These are phyloP conservation scores for Emydocephalus ijimae DNA, from an alignment of 2,113 vertebrate genomes.

Conservation along the genomic window DNA sequence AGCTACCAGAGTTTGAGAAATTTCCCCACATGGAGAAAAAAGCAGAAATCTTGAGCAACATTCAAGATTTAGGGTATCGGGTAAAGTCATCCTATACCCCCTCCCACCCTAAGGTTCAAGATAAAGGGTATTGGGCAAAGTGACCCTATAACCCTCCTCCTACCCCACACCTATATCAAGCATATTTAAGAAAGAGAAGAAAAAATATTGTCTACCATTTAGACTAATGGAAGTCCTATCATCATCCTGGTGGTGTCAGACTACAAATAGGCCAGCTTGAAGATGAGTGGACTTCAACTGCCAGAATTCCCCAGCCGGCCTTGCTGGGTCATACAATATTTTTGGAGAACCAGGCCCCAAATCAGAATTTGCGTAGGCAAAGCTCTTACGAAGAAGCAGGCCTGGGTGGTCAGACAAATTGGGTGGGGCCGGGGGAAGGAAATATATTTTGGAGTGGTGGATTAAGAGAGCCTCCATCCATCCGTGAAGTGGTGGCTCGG, in stretches of 20 bases:
- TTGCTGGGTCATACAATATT: neutral
- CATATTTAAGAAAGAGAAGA: too few species aligned
- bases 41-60: neutral
- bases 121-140: neutral
- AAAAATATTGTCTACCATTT: too few species aligned
- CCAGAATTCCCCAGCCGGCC: neutral
- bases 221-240: neutral
- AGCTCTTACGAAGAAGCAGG: neutral
- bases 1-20: neutral
- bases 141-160: neutral
- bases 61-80: neutral
- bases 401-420: neutral
- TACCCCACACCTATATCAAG: too few species aligned
- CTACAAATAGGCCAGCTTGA: neutral
- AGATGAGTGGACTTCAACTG: neutral
- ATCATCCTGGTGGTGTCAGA: neutral
- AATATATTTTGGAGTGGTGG: neutral
- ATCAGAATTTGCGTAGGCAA: neutral
- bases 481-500: neutral
- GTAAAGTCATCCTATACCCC: neutral
- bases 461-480: neutral
- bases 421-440: fast-evolving
- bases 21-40: neutral
- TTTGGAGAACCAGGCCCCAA: neutral
- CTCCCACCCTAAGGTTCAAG: too few species aligned